Conservation (phyloP, 1,140 invertebrate species). For the Atta cephalotes region DNA sequence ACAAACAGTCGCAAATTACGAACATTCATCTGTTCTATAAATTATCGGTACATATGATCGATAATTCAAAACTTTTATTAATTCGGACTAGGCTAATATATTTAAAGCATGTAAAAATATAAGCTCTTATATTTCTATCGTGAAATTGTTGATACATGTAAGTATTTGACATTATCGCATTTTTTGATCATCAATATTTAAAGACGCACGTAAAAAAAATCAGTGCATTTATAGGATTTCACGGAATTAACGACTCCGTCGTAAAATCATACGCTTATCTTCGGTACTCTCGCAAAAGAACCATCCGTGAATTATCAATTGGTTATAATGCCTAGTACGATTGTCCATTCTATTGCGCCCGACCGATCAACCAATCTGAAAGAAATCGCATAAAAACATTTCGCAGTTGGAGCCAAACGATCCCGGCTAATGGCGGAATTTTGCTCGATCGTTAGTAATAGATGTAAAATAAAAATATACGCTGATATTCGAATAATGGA, state of each 20-base stretch:
- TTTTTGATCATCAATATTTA: neutral
- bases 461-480: constrained; percentile 19
- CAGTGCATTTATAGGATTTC: neutral
- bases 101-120: neutral
- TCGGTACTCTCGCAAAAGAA: neutral
- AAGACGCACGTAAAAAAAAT: neutral
- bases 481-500: constrained; percentile 15
- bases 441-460: neutral
- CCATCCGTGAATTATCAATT: constrained; percentile 34
- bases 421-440: constrained; percentile 17
- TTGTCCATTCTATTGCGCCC: neutral
- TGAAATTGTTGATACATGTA: neutral
- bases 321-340: neutral
- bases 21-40: neutral
- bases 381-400: constrained; percentile 14
- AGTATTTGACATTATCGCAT: neutral
- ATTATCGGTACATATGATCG: neutral
- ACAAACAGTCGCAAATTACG: neutral
- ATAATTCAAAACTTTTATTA: neutral
- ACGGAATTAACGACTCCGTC: neutral
- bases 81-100: neutral
- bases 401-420: constrained; percentile 26
- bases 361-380: neutral
- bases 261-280: constrained; percentile 14
- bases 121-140: neutral